Percentiles rank a stretch among this genome's conserved stretches.
These are phyloP conservation scores for Pygmarrhopalites habei DNA, from an alignment of 1,140 invertebrate species.

Conservation along the genomic window DNA sequence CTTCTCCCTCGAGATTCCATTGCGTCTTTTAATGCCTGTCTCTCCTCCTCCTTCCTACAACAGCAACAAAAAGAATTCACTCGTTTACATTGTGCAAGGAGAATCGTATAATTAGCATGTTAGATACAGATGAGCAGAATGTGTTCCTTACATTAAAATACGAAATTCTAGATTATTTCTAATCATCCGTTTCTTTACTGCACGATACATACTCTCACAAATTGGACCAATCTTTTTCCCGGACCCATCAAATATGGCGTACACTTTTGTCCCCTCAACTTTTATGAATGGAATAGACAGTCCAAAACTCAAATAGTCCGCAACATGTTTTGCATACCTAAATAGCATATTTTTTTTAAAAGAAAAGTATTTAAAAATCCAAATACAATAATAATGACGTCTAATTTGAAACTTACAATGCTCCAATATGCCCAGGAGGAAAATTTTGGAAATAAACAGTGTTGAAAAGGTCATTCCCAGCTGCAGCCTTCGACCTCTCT, in stretches of 20 bases:
- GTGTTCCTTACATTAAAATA: conserved; percentile 25
- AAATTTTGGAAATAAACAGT: conserved; percentile 69
- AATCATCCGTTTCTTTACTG: conserved; percentile 31
- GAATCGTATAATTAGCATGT: too few relatives aligned
- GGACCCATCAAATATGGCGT: conserved; percentile 27
- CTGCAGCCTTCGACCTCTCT: conserved; percentile 54
- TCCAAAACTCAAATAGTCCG: conserved; percentile 18
- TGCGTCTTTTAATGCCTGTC: too few relatives aligned
- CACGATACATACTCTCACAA: conserved; percentile 23
- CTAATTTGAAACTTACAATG: too few relatives aligned
- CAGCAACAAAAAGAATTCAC: too few relatives aligned
- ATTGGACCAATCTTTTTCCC: conserved; percentile 34
- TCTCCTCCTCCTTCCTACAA: too few relatives aligned
- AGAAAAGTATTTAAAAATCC: too few relatives aligned
- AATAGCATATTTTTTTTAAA: too few relatives aligned
- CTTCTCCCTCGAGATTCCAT: too few relatives aligned
- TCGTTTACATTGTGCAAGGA: too few relatives aligned
- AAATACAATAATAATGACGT: too few relatives aligned
- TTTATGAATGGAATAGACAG: conserved; percentile 22
- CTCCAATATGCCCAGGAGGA: conserved; percentile 56
- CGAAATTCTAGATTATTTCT: conserved; percentile 25
- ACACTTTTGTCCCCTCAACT: conserved; percentile 34
- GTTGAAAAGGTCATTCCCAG: conserved; percentile 63
- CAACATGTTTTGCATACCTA: conserved; percentile 29
- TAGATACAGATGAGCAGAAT: too few relatives aligned